A percentile compares a stretch with the other conserved stretches of the same genome.
phyloP scores from a whole-genome alignment of 2,113 vertebrate species.

The Candoia aspera region DNA sequence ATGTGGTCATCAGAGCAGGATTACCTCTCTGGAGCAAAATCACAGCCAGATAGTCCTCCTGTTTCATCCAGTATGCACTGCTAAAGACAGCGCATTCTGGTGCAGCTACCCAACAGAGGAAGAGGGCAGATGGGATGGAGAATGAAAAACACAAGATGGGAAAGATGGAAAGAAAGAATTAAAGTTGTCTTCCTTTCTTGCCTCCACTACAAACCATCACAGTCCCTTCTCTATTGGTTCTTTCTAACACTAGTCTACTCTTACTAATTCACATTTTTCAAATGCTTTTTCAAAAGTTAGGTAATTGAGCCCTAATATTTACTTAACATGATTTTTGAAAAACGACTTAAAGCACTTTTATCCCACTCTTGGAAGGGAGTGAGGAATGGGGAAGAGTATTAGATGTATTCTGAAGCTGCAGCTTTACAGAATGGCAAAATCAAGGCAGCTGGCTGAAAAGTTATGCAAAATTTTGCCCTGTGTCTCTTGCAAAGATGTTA shows the following conservation, averaged over 20 bases:
- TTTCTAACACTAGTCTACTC: not conserved
- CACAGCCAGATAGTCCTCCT: too few relatives aligned
- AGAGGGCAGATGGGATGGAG: not conserved
- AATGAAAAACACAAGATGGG: not conserved
- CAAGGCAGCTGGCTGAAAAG: constrained; percentile 67
- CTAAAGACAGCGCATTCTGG: not conserved
- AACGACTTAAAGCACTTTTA: too few relatives aligned
- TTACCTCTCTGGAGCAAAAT: not conserved
- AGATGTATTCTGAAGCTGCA: constrained; percentile 54
- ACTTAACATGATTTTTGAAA: constrained; percentile 25
- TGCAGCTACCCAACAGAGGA: not conserved
- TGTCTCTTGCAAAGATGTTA: constrained; percentile 37
- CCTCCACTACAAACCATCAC: not conserved
- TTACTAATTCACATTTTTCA: not conserved
- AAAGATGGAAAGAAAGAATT: not conserved
- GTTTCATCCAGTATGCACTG: too few relatives aligned
- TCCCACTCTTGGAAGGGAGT: too few relatives aligned
- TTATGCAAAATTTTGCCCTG: constrained; percentile 69
- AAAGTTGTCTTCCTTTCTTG: not conserved
- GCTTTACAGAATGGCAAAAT: constrained; percentile 61
- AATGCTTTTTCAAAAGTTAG: not conserved
- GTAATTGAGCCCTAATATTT: constrained; percentile 25
- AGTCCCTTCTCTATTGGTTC: not conserved
- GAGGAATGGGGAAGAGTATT: constrained; percentile 40
- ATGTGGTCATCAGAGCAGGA: not conserved